Conservation (phyloP, 2,113 vertebrate genomes). For the Penelope pileata region DNA sequence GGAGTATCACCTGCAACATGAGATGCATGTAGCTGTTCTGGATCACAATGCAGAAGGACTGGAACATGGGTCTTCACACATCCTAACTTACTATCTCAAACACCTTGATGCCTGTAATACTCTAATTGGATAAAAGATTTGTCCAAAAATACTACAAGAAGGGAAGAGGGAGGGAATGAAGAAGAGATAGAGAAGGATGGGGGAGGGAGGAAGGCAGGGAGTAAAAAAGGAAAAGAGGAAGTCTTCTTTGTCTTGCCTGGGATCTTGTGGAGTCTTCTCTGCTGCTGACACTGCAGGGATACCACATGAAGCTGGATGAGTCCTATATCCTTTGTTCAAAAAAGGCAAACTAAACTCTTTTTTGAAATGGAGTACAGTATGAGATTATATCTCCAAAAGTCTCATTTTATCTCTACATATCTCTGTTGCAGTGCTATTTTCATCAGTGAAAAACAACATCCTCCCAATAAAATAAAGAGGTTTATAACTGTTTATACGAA, state of each 20-base stretch:
- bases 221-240: neutral
- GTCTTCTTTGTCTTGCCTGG: neutral
- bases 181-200: neutral
- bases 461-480: neutral
- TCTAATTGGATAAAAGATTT: neutral
- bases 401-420: neutral
- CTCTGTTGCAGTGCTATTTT: neutral
- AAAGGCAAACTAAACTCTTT: neutral
- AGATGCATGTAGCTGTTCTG: neutral
- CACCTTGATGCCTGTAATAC: neutral
- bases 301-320: neutral
- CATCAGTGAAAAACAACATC: neutral
- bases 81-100: neutral
- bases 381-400: neutral
- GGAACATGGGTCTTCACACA: fast-evolving
- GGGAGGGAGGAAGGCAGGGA: neutral
- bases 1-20: neutral
- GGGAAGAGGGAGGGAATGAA: neutral
- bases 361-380: neutral
- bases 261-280: neutral
- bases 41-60: neutral
- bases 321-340: neutral
- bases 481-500: neutral
- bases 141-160: neutral
- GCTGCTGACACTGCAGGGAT: neutral